Base-by-base conservation (phyloP, 92 coral and sea anemone genomes). In the Parazoanthus swiftii region DNA sequence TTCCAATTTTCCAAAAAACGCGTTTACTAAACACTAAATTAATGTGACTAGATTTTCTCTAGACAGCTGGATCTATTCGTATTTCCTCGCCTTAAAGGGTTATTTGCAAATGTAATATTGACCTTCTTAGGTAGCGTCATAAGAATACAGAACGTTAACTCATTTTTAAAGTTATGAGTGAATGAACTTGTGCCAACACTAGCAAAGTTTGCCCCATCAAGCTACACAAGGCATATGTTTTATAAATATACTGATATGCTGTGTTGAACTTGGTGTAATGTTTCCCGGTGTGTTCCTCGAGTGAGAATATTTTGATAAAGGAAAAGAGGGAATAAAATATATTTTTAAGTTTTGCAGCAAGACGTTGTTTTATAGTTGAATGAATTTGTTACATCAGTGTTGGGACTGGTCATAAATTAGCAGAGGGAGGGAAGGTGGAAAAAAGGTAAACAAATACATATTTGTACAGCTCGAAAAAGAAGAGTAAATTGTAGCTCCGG, bases 301-400 rank as follows among this genome's bases (percentile, higher is more conserved):
- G 86, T 82, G 86, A 82, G 59, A 82, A 42, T 82, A 82, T 82
- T 82, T 82, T 82, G 39, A 46, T 82, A 82, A 67, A 20, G 74
- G 74, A 43, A 82, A 29, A 67, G 54, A 14, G 25, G 76, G 35
- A 82, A 82, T 82, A 82, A 82, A 82, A 68, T 82, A n/a, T 68
- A 82, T 82, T 82, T 82, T 82, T 26, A 70, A 29, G 46, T 67
- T 66, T n/a, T 20, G 25, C 48, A 26, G 29, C 15, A 14, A 0
- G 37, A 5, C n/a, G 15, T 73, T 36, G 39, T 73, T 73, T 46
- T 4, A 46, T 46, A 46, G 51, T 6, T 9, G 51, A 46, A 46
- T 46, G 51, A 46, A 54, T 15, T 0, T 54, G 18, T 54, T 54
- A 54, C 18, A 13, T 54, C n/a, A n/a, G n/a, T n/a, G 1, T 13